Evolutionary conservation across 2,113 vertebrate genomes (phyloP), one percentile per base, ranked within the genome.

Genomic region (Sinocyclocheilus grahami): DNA sequence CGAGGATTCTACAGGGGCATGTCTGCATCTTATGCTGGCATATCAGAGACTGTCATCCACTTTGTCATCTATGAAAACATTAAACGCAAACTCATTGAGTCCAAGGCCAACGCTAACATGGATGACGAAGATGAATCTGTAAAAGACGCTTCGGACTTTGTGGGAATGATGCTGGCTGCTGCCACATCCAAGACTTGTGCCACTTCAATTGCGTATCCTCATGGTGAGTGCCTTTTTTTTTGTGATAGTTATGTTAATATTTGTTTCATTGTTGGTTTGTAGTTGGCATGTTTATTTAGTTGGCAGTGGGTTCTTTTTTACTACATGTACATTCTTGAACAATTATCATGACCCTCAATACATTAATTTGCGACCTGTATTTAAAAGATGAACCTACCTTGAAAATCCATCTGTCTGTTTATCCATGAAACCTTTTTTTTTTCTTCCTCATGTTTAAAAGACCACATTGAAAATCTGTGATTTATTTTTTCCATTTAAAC

Each of bases 51-150:
- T 89, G 97, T 99, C 86, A 97, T 99, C 92, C 97, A 99, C 90
- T 99, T 99, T 91, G 98, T 98, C 94, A 99, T 99, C 94, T 99
- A 99, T 90, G 98, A 99, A 94, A 97, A 95, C 93, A 98, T 99
- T 96, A 99, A 99, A 87, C 97, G 96, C 69, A 97, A 94, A 89
- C 93, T 99, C 13, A 89, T 96, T 91, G 96, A 97, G 91, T 90
- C 91, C 87, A 98, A 97, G 92, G 94, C 94, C 89, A 92, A 95
- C 58, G 92, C 95, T 90, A 91, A 91, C 86, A 95, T 97, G 95
- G 96, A 96, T 85, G 95, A 91, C 58, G 97, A 97, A 79, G 97
- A 97, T 1, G 97, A 97, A 82, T 91, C 95, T 0, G 94, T 95
- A 18, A 99, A 96, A 92, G 97, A 99, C 83, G 95, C 96, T 27